These are phyloP conservation scores for Semnopithecus entellus DNA, from an alignment of 2,113 vertebrate genomes.

Conservation along the genomic window DNA sequence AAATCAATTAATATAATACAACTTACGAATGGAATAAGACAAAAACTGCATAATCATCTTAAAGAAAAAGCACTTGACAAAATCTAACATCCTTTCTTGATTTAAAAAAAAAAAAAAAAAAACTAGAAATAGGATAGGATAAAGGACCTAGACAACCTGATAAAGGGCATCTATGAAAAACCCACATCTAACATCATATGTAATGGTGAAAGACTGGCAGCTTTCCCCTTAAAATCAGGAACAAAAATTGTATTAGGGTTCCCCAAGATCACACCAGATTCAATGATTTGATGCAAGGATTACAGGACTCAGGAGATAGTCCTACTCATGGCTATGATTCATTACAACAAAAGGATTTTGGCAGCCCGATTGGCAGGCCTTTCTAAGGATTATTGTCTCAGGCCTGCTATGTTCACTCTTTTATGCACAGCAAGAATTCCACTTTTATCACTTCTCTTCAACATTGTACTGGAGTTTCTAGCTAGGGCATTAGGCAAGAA, in stretches of 20 bases:
- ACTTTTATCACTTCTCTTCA: not conserved
- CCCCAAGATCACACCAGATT: not conserved
- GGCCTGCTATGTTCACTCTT: not conserved
- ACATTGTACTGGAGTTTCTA: not conserved
- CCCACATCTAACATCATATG: not conserved
- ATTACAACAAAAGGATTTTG: not conserved
- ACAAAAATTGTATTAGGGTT: not conserved
- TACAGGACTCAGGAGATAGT: not conserved
- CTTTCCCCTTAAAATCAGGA: conserved; percentile 33
- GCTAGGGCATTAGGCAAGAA: not conserved
- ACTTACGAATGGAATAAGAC: not conserved
- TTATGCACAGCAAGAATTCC: not conserved
- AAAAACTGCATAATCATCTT: not conserved
- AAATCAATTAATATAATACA: not conserved
- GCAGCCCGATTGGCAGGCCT: not conserved
- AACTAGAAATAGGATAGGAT: not conserved
- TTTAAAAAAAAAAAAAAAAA: not conserved
- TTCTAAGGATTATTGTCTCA: not conserved
- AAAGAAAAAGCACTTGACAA: conserved; percentile 10
- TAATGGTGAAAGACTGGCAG: not conserved
- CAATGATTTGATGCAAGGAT: not conserved
- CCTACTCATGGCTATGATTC: not conserved
- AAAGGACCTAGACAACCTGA: not conserved
- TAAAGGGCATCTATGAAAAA: not conserved
- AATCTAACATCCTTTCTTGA: not conserved